Conservation (phyloP, 1,140 invertebrate genomes). For the Ooceraea biroi region DNA sequence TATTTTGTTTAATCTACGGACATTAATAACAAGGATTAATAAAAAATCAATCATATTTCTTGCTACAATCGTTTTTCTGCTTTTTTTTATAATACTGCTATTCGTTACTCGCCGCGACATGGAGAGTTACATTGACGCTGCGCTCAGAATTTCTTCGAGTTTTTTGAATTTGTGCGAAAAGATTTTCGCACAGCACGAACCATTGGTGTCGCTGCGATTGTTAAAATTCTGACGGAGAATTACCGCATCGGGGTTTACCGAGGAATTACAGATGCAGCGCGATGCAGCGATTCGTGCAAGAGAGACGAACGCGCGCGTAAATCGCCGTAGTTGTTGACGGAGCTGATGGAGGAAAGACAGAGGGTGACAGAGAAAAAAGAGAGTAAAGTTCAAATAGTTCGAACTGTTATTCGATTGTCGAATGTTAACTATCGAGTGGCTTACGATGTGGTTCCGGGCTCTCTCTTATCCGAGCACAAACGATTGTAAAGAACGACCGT, state of each 20-base stretch:
- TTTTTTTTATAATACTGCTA: too few relatives aligned
- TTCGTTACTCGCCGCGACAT: too few relatives aligned
- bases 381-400: constrained; percentile 64
- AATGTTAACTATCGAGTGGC: constrained; percentile 66
- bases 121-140: neutral
- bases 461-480: constrained; percentile 37
- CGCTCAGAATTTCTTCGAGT: neutral
- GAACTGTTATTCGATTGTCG: constrained; percentile 58
- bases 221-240: neutral
- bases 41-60: too few relatives aligned
- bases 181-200: neutral
- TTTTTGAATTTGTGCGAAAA: neutral
- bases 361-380: constrained; percentile 24
- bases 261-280: constrained; percentile 4
- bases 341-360: neutral
- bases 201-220: neutral
- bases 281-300: constrained; percentile 24
- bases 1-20: too few relatives aligned
- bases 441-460: constrained; percentile 64
- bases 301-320: constrained; percentile 13
- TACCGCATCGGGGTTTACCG: neutral
- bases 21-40: too few relatives aligned
- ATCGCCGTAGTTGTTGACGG: too few relatives aligned
- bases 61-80: too few relatives aligned
- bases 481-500: constrained; percentile 43